Conservation (phyloP, 2,888 invertebrate species). For the Hipparchia sbordonii region DNA sequence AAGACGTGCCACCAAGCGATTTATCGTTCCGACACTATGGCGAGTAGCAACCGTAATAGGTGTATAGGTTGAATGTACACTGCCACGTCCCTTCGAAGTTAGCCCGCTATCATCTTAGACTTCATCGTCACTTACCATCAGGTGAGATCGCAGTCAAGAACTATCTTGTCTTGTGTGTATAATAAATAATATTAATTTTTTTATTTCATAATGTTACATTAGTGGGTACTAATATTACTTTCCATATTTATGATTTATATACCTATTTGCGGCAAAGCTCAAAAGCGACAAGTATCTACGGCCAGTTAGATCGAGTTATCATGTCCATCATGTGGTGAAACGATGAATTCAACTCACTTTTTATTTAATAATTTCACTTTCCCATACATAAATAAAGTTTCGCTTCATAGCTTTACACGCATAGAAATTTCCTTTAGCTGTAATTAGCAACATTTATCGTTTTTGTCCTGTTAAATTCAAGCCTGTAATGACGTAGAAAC, state of each 20-base stretch:
- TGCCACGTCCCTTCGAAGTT: no score
- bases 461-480: conserved; percentile 6
- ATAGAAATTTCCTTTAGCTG: conserved; percentile 25
- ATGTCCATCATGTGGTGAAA: conserved; percentile 67
- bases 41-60: no score
- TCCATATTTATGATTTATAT: no score
- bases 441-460: conserved; percentile 8
- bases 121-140: no score
- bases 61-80: no score
- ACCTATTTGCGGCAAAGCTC: conserved; percentile 32
- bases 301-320: conserved; percentile 57
- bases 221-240: neutral
- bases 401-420: conserved; percentile 29
- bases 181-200: no score
- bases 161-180: no score
- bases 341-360: conserved; percentile 53
- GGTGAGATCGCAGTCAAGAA: no score
- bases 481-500: conserved; percentile 11
- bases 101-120: no score
- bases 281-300: conserved; percentile 24
- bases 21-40: no score
- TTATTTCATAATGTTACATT: no score
- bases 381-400: conserved; percentile 38
- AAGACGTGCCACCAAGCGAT: no score
- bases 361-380: conserved; percentile 46